A percentile compares a stretch with the other conserved stretches of the same genome.
phyloP scores from a whole-genome alignment of 2,113 vertebrate genomes.

The Onychostoma macrolepis region DNA sequence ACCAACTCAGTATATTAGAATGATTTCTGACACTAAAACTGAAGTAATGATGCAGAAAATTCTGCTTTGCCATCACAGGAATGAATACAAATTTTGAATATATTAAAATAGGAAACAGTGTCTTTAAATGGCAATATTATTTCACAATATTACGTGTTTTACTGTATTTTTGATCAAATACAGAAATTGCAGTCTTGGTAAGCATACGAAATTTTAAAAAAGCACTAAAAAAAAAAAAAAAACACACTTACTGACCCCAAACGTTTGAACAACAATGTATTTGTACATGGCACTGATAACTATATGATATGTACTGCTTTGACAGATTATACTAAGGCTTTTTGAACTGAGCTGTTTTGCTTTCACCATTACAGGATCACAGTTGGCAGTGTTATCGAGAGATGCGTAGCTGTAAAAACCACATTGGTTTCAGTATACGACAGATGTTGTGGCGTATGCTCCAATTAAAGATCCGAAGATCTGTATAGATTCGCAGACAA shows the following conservation, averaged over 20 bases:
- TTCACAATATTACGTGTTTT: not conserved
- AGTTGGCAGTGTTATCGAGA: slow-evolving; percentile 4
- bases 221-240: not conserved
- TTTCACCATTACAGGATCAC: not conserved
- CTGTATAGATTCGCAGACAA: slow-evolving; percentile 48
- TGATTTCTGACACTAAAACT: not conserved
- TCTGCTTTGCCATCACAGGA: not conserved
- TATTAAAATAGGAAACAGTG: not conserved
- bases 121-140: not conserved
- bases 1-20: not conserved
- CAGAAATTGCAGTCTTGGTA: not conserved
- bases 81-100: not conserved
- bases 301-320: not conserved
- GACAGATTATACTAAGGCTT: not conserved
- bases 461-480: slow-evolving; percentile 54
- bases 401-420: slow-evolving; percentile 25
- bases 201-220: not conserved
- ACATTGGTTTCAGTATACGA: slow-evolving; percentile 20
- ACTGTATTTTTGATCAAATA: not conserved
- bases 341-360: not conserved
- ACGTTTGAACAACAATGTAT: not conserved
- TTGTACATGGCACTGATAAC: not conserved
- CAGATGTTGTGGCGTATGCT: not conserved
- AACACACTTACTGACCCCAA: not conserved
- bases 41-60: not conserved